A percentile compares a stretch with the other conserved stretches of the same genome.
Evolutionary conservation across 2,797 vertebrate genomes (phyloP).

Genomic region (Gambelia wislizenii): DNA sequence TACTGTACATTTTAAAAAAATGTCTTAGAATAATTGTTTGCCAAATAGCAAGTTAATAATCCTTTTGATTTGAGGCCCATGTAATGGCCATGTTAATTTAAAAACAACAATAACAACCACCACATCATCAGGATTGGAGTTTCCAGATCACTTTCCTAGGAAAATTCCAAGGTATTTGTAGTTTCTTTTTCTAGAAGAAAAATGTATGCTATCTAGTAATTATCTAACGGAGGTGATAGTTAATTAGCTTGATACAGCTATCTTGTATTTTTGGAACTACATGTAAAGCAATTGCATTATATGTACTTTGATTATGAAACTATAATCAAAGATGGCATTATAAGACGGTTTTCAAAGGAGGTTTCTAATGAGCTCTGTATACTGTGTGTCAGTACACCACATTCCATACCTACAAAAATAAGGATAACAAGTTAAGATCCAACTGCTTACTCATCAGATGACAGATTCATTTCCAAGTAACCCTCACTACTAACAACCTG

Average conservation of each 20-base stretch:
- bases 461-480: conserved; percentile 2
- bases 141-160: neutral
- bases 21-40: too few relatives aligned
- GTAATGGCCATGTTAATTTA: neutral
- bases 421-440: conserved; percentile 7
- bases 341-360: conserved; percentile 1
- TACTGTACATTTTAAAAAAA: neutral
- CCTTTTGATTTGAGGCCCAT: neutral
- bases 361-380: conserved; percentile 12
- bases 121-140: neutral
- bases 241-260: conserved; percentile 12
- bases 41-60: too few relatives aligned
- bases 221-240: conserved; percentile 3
- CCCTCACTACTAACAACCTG: conserved; percentile 34
- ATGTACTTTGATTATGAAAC: conserved; percentile 9
- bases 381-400: neutral
- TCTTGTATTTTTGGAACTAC: neutral
- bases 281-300: neutral
- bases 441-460: conserved; percentile 3
- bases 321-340: neutral
- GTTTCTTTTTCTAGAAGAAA: neutral
- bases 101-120: neutral
- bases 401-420: conserved; percentile 12
- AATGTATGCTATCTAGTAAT: neutral
- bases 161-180: neutral